Evolutionary conservation across 2,888 invertebrate genomes (phyloP).

Genomic region (Meta bourneti): DNA sequence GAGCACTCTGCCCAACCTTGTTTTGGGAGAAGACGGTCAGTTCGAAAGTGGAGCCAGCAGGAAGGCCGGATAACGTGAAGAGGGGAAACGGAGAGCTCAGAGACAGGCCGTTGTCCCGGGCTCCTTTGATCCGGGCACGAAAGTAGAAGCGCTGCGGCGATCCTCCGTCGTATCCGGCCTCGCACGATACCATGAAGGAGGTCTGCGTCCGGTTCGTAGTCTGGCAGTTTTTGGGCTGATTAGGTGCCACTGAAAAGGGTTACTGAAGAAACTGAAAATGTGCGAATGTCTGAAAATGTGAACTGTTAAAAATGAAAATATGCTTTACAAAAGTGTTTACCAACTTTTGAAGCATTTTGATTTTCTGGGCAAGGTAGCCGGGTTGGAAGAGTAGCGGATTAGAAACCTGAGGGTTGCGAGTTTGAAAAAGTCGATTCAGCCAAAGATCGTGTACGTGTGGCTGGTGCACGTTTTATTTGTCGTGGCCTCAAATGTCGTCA

Average conservation of each 20-base stretch:
- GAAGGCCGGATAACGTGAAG: slow-evolving; percentile 60
- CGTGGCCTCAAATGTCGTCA: no score
- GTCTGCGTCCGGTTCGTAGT: slow-evolving; percentile 46
- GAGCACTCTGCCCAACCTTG: slow-evolving; percentile 57
- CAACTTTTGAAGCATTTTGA: no score
- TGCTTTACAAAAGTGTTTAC: no score
- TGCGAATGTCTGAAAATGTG: no score
- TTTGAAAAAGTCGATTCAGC: no score
- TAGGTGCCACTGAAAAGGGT: slow-evolving; percentile 48
- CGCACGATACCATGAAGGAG: slow-evolving; percentile 55
- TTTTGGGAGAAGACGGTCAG: slow-evolving; percentile 44
- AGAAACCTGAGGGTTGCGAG: no score
- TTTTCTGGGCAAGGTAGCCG: no score
- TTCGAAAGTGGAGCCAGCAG: slow-evolving; percentile 43
- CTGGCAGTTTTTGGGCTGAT: slow-evolving; percentile 59
- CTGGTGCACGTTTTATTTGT: no score
- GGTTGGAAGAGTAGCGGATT: no score
- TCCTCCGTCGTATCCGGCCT: slow-evolving; percentile 70
- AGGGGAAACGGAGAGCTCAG: slow-evolving; percentile 39
- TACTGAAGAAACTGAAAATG: no score
- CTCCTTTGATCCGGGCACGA: slow-evolving; percentile 33
- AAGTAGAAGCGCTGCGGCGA: slow-evolving; percentile 64
- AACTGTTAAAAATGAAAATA: no score
- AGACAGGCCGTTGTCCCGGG: slow-evolving; percentile 4
- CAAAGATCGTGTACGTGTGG: no score